Conservation (phyloP, 2,113 vertebrate species). For the Lasiurus cinereus region DNA sequence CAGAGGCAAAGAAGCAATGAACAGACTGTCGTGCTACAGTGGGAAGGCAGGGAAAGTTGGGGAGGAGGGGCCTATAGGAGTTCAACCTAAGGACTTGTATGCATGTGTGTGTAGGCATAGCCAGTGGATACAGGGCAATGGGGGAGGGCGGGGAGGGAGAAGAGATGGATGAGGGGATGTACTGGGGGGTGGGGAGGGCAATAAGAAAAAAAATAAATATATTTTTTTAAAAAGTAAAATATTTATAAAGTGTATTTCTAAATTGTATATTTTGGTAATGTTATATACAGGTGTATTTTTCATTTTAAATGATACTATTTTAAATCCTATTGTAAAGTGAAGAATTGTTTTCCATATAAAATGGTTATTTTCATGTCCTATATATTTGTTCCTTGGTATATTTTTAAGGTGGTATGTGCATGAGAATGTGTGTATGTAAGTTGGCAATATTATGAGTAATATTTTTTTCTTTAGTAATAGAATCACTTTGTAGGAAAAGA, state of each 20-base stretch:
- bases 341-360: neutral
- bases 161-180: too few relatives aligned
- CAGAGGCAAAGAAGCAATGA: too few relatives aligned
- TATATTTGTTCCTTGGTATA: neutral
- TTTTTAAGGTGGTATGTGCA: neutral
- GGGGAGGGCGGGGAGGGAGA: too few relatives aligned
- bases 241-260: neutral
- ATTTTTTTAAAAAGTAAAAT: neutral
- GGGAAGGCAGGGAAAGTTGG: too few relatives aligned
- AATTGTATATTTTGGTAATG: constrained; percentile 15
- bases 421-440: neutral
- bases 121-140: too few relatives aligned
- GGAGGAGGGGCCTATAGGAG: too few relatives aligned
- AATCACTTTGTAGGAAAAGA: neutral
- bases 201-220: too few relatives aligned
- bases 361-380: neutral
- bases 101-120: too few relatives aligned
- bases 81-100: too few relatives aligned
- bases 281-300: neutral
- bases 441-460: neutral
- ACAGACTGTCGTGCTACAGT: too few relatives aligned
- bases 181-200: too few relatives aligned
- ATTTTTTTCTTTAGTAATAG: neutral
- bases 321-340: neutral
- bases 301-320: neutral